Percentiles rank a stretch among this genome's conserved stretches.
Evolutionary conservation across 1,140 invertebrate genomes (phyloP).

Genomic region (Zaprionus tsacasi): DNA sequence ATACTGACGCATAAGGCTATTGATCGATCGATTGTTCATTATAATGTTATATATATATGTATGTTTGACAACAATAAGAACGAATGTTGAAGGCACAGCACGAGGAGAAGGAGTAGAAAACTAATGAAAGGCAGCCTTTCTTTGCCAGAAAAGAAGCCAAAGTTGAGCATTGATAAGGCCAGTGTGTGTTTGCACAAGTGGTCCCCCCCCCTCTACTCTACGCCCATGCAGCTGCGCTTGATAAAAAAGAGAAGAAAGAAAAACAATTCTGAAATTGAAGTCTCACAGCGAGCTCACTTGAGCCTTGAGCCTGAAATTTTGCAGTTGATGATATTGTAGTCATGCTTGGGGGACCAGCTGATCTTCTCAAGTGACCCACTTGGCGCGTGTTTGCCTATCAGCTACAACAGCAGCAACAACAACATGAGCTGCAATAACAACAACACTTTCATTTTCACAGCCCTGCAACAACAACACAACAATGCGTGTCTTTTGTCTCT

Average conservation of each 20-base stretch:
- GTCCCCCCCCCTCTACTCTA: neutral
- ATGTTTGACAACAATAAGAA: neutral
- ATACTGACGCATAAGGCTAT: conserved; percentile 35
- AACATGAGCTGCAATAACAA: conserved; percentile 36
- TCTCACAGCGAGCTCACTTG: neutral
- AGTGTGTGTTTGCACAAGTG: conserved; percentile 61
- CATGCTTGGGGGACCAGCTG: conserved; percentile 56
- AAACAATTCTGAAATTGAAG: conserved; percentile 1
- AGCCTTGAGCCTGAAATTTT: conserved; percentile 75
- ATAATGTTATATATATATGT: conserved; percentile 1
- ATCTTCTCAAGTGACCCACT: conserved; percentile 81
- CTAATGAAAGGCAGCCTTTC: conserved; percentile 67
- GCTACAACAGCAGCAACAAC: conserved; percentile 20
- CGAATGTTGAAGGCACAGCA: neutral
- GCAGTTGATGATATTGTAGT: conserved; percentile 18
- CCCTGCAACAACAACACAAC: conserved; percentile 54
- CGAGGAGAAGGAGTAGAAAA: neutral
- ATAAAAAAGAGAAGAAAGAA: conserved; percentile 3
- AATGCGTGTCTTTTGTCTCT: conserved; percentile 66
- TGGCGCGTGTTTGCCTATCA: conserved; percentile 57
- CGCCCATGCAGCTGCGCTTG: conserved; percentile 36
- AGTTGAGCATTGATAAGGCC: conserved; percentile 65
- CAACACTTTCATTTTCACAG: conserved; percentile 67
- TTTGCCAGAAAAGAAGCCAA: conserved; percentile 53
- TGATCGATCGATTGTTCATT: conserved; percentile 48